Conservation (phyloP, 2,888 invertebrate species). For the Biston stratarius region DNA sequence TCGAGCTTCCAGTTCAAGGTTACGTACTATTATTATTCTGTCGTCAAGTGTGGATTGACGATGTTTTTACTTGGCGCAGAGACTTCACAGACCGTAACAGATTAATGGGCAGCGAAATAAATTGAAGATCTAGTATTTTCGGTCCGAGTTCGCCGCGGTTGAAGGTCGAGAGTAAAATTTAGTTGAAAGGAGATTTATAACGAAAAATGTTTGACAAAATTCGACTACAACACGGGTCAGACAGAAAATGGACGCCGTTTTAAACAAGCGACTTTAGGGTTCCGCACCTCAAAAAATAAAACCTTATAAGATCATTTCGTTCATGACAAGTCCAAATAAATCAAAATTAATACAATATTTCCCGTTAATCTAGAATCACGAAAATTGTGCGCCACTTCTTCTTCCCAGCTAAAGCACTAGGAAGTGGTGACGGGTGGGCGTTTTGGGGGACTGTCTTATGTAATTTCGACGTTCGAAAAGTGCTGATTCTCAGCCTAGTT, state of each 20-base stretch:
- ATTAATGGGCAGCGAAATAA: slow-evolving; percentile 23
- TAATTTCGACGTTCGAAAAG: too few relatives aligned
- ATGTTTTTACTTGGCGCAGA: slow-evolving; percentile 10
- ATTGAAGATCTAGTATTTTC: slow-evolving; percentile 15
- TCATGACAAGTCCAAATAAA: too few relatives aligned
- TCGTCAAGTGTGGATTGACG: slow-evolving; percentile 7
- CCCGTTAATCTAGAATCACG: too few relatives aligned
- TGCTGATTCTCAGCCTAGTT: too few relatives aligned
- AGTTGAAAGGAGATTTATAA: neutral
- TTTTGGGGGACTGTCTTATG: too few relatives aligned
- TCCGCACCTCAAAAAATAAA: too few relatives aligned
- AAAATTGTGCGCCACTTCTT: too few relatives aligned
- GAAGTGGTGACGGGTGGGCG: too few relatives aligned
- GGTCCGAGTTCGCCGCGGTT: slow-evolving; percentile 7
- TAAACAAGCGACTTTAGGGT: too few relatives aligned
- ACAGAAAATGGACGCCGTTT: neutral
- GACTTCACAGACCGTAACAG: slow-evolving; percentile 28
- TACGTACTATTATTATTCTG: neutral
- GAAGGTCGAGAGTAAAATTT: slow-evolving; percentile 3
- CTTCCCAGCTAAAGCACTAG: too few relatives aligned
- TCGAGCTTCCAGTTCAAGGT: slow-evolving; percentile 3
- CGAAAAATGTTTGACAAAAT: neutral
- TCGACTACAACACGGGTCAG: neutral
- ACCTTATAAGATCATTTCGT: too few relatives aligned
- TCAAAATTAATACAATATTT: too few relatives aligned